Conservation (phyloP, 2,113 vertebrate genomes). For the Hucho hucho region DNA sequence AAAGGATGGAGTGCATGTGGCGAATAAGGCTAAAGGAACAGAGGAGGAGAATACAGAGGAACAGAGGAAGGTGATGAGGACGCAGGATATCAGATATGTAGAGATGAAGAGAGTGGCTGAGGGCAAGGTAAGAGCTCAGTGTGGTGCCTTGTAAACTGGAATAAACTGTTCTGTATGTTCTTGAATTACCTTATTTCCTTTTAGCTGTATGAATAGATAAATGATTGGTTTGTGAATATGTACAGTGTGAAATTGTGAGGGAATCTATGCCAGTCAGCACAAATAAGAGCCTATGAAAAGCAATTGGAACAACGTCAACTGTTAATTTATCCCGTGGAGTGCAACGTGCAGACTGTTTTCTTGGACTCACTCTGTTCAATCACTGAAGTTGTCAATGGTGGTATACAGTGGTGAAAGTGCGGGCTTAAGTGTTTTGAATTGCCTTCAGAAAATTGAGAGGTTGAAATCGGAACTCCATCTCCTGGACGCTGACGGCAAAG, state of each 20-base stretch:
- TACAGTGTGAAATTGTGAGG: constrained; percentile 81
- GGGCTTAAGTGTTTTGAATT: neutral
- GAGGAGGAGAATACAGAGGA: constrained; percentile 83
- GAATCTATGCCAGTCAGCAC: constrained; percentile 13
- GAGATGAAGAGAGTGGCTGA: constrained; percentile 95
- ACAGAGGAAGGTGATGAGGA: constrained; percentile 90
- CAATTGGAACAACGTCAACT: neutral
- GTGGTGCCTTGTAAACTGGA: neutral
- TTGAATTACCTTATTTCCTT: neutral
- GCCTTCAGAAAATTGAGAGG: constrained; percentile 90
- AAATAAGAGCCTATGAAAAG: neutral
- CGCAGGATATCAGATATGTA: constrained; percentile 91
- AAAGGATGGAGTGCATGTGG: constrained; percentile 88
- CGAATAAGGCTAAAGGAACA: constrained; percentile 68
- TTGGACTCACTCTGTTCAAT: neutral
- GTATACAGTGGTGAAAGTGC: neutral
- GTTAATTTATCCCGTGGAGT: neutral
- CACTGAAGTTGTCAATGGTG: neutral
- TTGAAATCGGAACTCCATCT: constrained; percentile 95
- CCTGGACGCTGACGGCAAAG: constrained; percentile 82
- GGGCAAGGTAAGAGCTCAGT: constrained; percentile 75
- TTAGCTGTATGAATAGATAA: neutral
- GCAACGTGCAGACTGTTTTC: neutral
- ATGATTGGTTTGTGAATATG: constrained; percentile 76
- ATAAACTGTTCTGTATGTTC: neutral